phyloP scores from a whole-genome alignment of 2,113 vertebrate genomes.

The Cinclus cinclus region DNA sequence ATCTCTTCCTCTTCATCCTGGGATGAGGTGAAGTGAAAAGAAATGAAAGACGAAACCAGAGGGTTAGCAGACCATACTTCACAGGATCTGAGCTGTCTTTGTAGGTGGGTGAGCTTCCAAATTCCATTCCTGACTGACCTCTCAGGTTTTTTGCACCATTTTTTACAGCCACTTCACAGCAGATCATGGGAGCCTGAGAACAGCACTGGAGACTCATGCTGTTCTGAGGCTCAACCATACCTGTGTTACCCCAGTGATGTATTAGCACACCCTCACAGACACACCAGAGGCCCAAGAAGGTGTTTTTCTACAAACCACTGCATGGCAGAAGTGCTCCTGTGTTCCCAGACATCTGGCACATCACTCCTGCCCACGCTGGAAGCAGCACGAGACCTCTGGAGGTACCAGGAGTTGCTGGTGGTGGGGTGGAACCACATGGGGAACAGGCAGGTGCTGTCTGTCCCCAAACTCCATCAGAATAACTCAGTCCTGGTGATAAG shows the following conservation, averaged over 20 bases:
- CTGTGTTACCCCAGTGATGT: accelerated
- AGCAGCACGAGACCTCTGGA: neutral
- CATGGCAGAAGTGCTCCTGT: neutral
- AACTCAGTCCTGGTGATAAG: neutral
- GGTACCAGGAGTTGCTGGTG: neutral
- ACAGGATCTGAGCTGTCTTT: neutral
- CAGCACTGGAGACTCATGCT: neutral
- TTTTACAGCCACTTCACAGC: neutral
- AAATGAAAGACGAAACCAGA: neutral
- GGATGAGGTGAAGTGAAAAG: neutral
- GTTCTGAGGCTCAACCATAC: neutral
- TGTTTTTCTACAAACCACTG: neutral
- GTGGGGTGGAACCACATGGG: neutral
- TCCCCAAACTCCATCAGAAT: neutral
- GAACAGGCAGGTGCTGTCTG: neutral
- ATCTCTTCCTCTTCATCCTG: constrained; percentile 99
- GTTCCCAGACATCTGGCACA: neutral
- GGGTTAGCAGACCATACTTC: neutral
- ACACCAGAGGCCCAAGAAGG: neutral
- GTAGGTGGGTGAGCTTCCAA: neutral
- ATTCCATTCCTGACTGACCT: neutral
- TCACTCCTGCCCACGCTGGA: neutral
- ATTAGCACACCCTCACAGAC: neutral
- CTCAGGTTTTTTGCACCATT: neutral
- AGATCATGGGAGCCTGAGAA: neutral